phyloP scores from a whole-genome alignment of 2,797 vertebrate genomes.

The Octomys mimax region DNA sequence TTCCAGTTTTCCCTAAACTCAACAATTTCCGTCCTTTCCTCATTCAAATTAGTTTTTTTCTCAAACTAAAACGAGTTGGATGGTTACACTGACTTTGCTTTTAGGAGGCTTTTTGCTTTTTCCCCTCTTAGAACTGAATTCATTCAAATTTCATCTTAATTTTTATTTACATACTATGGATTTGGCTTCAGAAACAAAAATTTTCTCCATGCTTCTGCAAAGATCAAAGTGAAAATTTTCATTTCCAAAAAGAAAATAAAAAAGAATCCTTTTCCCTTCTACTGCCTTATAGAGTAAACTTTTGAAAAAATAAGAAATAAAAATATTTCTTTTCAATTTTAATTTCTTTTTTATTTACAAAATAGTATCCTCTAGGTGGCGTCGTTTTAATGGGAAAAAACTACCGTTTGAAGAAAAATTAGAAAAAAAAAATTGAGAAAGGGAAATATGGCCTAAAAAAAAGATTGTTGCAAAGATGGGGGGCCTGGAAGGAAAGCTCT shows the following conservation, averaged over 20 bases:
- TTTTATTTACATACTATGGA: constrained; percentile 87
- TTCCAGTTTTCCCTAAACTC: constrained; percentile 85
- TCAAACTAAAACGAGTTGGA: constrained; percentile 77
- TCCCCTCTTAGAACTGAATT: constrained; percentile 82
- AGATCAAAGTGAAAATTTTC: constrained; percentile 70
- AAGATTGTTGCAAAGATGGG: constrained; percentile 74
- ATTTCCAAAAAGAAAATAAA: constrained; percentile 55
- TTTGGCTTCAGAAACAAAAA: constrained; percentile 77
- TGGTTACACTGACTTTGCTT: constrained; percentile 67
- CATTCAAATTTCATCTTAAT: constrained; percentile 89
- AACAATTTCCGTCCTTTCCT: constrained; percentile 75
- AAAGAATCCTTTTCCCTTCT: constrained; percentile 66
- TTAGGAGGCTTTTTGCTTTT: constrained; percentile 72
- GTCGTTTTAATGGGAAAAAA: constrained; percentile 87
- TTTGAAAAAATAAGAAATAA: constrained; percentile 85
- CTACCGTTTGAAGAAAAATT: constrained; percentile 85
- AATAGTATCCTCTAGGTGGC: constrained; percentile 89
- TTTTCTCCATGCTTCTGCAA: constrained; percentile 39
- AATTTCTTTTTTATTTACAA: constrained; percentile 87
- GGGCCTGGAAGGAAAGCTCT: not conserved
- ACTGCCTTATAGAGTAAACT: constrained; percentile 42
- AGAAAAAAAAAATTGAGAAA: constrained; percentile 86
- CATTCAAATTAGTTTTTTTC: constrained; percentile 75
- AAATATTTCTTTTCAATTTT: constrained; percentile 88
- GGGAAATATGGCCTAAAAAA: constrained; percentile 77